phyloP scores from a whole-genome alignment of 2,797 vertebrate genomes.

The Enteromius argenteus region DNA sequence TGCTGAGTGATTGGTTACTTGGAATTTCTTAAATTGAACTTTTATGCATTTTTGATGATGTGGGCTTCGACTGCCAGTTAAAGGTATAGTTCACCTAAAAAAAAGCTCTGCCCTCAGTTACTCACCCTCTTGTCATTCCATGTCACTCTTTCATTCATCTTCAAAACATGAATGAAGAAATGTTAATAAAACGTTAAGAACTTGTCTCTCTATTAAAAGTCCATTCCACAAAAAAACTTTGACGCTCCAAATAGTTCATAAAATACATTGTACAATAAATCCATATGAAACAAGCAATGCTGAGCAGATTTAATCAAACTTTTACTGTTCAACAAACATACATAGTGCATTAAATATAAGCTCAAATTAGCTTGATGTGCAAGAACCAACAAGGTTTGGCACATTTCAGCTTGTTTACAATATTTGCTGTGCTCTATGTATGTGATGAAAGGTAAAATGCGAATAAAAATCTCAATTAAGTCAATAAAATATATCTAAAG shows the following conservation, averaged over 20 bases:
- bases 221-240: neutral
- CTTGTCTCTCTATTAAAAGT: neutral
- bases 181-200: neutral
- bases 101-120: neutral
- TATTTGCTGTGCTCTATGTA: neutral
- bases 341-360: neutral
- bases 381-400: neutral
- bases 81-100: neutral
- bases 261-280: neutral
- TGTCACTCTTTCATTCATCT: neutral
- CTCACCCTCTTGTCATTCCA: neutral
- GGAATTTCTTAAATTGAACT: neutral
- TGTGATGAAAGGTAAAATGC: neutral
- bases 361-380: neutral
- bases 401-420: neutral
- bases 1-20: neutral
- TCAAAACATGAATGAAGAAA: neutral
- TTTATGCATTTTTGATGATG: neutral
- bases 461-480: neutral
- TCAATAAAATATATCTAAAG: too few species aligned
- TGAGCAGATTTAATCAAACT: neutral
- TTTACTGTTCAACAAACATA: neutral
- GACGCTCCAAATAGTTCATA: neutral
- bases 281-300: neutral
- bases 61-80: neutral